phyloP scores from a whole-genome alignment of 1,140 invertebrate species.

The Theocolax elegans region DNA sequence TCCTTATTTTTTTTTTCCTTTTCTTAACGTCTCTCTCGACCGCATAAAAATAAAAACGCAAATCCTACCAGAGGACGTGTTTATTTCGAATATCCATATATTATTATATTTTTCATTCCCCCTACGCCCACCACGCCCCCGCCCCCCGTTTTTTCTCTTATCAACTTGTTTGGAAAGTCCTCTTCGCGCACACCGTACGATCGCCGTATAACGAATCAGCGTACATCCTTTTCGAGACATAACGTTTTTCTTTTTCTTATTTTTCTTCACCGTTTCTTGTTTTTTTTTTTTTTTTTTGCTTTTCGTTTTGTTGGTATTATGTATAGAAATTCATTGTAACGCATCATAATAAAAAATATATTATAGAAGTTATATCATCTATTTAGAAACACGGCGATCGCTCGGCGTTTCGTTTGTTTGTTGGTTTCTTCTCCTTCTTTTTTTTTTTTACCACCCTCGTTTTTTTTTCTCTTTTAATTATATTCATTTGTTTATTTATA shows the following conservation, averaged over 20 bases:
- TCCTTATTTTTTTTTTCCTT: no score
- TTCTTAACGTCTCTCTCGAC: no score
- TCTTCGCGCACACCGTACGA: constrained; percentile 28
- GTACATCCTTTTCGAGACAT: background rate
- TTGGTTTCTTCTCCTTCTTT: background rate
- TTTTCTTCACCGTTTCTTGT: no score
- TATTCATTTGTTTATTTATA: no score
- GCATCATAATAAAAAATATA: constrained; percentile 39
- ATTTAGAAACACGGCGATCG: constrained; percentile 41
- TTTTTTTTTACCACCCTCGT: background rate
- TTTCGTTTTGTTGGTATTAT: no score
- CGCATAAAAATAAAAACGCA: constrained; percentile 45
- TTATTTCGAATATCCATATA: no score
- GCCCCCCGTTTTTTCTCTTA: background rate
- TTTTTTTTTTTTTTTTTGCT: no score
- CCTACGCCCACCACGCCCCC: background rate
- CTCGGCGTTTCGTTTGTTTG: constrained; percentile 9
- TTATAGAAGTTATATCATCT: constrained; percentile 18
- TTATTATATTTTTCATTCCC: constrained; percentile 48
- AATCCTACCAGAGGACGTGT: constrained; percentile 60
- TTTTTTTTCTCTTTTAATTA: no score
- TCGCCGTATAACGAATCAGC: constrained; percentile 43
- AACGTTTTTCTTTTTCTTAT: background rate
- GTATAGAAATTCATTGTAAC: constrained; percentile 27
- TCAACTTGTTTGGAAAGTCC: background rate